A percentile compares a stretch with the other conserved stretches of the same genome.
Conservation (phyloP, 2,797 vertebrate genomes). For the Mormyrops attenuatus region DNA sequence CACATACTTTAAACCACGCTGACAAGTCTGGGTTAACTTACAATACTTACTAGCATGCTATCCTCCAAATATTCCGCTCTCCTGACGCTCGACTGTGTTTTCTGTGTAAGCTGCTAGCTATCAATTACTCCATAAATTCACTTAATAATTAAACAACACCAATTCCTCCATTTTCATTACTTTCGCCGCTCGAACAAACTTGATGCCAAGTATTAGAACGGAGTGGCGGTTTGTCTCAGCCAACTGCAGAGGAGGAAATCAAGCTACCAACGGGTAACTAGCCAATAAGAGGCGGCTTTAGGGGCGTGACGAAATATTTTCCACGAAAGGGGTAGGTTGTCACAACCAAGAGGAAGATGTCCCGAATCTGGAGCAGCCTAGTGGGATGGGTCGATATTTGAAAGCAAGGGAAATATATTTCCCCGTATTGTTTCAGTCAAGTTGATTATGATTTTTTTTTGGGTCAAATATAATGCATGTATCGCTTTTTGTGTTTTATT, state of each 20-base stretch:
- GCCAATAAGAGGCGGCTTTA: slow-evolving; percentile 42
- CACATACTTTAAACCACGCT: background rate
- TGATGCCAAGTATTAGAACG: slow-evolving; percentile 28
- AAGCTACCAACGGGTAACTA: slow-evolving; percentile 6
- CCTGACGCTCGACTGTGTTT: slow-evolving; percentile 27
- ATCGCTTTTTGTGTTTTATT: background rate
- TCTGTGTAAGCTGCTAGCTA: slow-evolving; percentile 25
- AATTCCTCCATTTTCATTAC: slow-evolving; percentile 65
- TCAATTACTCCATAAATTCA: slow-evolving; percentile 52
- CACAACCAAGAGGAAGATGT: slow-evolving; percentile 12
- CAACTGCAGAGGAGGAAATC: slow-evolving; percentile 44
- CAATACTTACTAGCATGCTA: slow-evolving; percentile 70
- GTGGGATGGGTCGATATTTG: background rate
- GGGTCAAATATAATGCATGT: background rate
- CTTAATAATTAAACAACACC: slow-evolving; percentile 59
- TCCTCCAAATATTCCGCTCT: slow-evolving; percentile 36
- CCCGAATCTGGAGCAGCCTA: background rate
- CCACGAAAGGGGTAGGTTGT: slow-evolving; percentile 52
- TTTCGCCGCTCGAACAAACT: slow-evolving; percentile 63
- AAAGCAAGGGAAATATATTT: background rate
- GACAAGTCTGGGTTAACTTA: background rate
- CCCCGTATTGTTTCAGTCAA: background rate
- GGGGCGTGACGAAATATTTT: slow-evolving; percentile 41
- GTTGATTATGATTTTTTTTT: background rate
- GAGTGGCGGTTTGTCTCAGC: slow-evolving; percentile 42